phyloP scores from a whole-genome alignment of 2,888 invertebrate species.

The Trichopria drosophilae region DNA sequence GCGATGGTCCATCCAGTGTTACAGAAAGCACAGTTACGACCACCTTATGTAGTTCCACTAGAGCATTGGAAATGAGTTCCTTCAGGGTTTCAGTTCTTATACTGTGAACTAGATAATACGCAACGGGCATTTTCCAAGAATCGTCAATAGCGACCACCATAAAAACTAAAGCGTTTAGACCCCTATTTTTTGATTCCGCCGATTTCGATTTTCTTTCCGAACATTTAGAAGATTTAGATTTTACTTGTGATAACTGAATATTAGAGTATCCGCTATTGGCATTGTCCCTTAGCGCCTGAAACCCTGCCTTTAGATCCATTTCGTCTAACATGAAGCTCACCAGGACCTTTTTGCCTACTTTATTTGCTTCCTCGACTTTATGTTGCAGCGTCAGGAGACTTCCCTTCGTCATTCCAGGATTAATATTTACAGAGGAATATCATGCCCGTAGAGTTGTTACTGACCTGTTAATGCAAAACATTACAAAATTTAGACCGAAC shows the following conservation, averaged over 20 bases:
- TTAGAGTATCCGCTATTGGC: conserved; percentile 11
- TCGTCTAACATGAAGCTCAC: conserved; percentile 21
- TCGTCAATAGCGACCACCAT: conserved; percentile 15
- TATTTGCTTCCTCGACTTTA: conserved; percentile 16
- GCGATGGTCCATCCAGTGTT: too few species aligned
- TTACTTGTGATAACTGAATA: conserved; percentile 1
- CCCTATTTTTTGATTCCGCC: too few species aligned
- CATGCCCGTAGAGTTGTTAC: conserved; percentile 28
- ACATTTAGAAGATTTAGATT: too few species aligned
- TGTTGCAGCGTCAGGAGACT: conserved; percentile 25
- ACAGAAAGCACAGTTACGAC: conserved; percentile 25
- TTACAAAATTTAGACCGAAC: too few species aligned
- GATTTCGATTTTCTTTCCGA: too few species aligned
- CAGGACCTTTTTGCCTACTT: conserved; percentile 1
- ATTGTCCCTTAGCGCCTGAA: conserved; percentile 7
- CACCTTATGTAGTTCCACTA: conserved; percentile 24
- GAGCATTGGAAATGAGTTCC: conserved; percentile 10
- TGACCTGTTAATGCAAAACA: too few species aligned
- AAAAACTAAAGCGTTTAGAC: conserved; percentile 24
- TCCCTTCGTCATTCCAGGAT: conserved; percentile 31
- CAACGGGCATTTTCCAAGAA: conserved; percentile 25
- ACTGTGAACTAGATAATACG: conserved; percentile 18
- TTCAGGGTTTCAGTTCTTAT: conserved; percentile 12
- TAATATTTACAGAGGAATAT: conserved; percentile 30
- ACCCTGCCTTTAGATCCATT: conserved; percentile 23